These are phyloP conservation scores for Vimba vimba DNA, from an alignment of 2,113 vertebrate species.

Conservation along the genomic window DNA sequence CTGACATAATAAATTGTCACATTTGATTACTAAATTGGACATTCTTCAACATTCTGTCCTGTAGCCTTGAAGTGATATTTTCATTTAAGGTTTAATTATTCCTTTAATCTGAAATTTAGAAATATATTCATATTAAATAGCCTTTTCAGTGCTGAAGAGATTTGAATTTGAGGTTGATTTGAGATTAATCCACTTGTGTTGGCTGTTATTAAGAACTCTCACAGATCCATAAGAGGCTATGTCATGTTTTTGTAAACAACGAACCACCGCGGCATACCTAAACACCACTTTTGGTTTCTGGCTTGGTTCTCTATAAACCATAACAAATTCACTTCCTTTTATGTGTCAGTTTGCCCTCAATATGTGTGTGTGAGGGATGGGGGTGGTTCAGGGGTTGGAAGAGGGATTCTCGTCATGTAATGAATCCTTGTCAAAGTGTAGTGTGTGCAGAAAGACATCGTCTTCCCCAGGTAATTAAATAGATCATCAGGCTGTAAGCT, in stretches of 20 bases:
- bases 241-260: neutral
- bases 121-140: neutral
- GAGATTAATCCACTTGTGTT: neutral
- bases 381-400: slow-evolving; percentile 46
- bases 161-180: neutral
- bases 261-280: neutral
- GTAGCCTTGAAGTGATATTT: neutral
- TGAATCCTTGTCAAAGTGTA: slow-evolving; percentile 66
- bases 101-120: neutral
- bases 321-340: slow-evolving; percentile 32
- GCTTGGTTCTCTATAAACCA: neutral
- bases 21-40: too few relatives aligned
- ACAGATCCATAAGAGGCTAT: neutral
- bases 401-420: slow-evolving; percentile 63
- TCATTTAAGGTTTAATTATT: neutral
- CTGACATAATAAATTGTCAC: too few relatives aligned
- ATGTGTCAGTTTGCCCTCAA: slow-evolving; percentile 51
- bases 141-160: neutral
- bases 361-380: slow-evolving; percentile 47
- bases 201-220: neutral
- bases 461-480: slow-evolving; percentile 81
- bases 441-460: slow-evolving; percentile 56
- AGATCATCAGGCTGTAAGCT: slow-evolving; percentile 69
- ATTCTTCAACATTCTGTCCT: neutral
- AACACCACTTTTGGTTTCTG: neutral